A percentile compares a stretch with the other conserved stretches of the same genome.
Conservation (phyloP, 2,888 invertebrate genomes). For the Dryococelus australis region DNA sequence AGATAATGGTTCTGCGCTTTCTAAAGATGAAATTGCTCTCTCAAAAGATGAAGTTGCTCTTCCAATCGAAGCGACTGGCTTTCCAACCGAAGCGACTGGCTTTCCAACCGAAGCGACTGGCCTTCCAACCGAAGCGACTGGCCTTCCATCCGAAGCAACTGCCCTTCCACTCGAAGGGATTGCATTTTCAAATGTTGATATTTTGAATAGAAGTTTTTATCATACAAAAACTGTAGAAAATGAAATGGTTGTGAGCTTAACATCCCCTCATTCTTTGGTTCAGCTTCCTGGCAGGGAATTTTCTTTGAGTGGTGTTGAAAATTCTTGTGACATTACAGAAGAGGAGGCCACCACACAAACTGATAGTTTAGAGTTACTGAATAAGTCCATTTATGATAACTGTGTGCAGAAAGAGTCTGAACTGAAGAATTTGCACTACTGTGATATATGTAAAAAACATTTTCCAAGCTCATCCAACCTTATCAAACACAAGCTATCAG, state of each 20-base stretch:
- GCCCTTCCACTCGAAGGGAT: too few species aligned
- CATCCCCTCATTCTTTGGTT: background rate
- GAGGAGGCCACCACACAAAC: background rate
- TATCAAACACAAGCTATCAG: constrained; percentile 42
- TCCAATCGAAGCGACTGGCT: too few species aligned
- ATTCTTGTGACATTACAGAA: background rate
- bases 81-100: too few species aligned
- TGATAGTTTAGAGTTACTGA: background rate
- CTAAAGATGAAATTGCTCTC: background rate
- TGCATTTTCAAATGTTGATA: background rate
- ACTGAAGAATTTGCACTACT: constrained; percentile 32
- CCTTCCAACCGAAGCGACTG: too few species aligned
- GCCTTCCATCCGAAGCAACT: too few species aligned
- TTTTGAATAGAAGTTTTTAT: background rate
- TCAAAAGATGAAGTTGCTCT: too few species aligned
- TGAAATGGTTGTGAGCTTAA: background rate
- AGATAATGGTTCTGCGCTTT: background rate
- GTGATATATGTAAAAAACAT: constrained; percentile 42
- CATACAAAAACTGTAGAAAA: background rate
- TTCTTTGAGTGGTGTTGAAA: background rate
- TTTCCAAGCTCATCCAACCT: constrained; percentile 45
- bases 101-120: too few species aligned
- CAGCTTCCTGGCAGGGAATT: background rate
- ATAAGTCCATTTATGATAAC: background rate
- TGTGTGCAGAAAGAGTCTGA: too few species aligned